Evolutionary conservation across 64 coral and sea anemone species (phyloP).

Genomic region (Orbicella faveolata): DNA sequence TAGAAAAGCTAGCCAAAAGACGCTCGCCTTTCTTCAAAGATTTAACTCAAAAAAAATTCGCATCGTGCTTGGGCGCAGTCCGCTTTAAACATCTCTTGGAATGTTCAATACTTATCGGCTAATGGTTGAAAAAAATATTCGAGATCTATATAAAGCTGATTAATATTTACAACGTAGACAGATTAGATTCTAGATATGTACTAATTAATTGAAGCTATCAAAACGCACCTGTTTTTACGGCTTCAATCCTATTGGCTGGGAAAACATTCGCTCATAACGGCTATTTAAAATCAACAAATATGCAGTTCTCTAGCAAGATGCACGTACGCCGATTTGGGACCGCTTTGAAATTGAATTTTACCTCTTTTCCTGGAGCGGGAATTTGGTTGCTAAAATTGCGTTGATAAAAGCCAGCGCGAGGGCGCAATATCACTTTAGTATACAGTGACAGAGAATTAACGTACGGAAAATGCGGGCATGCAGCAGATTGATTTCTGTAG

Average conservation of each 20-base stretch:
- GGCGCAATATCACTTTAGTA: conserved; percentile 24
- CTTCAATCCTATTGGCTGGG: not conserved
- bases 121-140: not conserved
- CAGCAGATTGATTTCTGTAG: not conserved
- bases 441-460: conserved; percentile 22
- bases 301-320: not conserved
- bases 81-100: not conserved
- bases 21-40: not conserved
- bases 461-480: not conserved
- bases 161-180: not conserved
- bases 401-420: not conserved
- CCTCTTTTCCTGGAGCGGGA: not conserved
- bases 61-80: not conserved
- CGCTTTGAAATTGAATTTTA: not conserved
- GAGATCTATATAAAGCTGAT: not conserved
- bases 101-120: not conserved
- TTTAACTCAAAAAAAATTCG: not conserved
- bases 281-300: conserved; percentile 21
- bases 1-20: not conserved
- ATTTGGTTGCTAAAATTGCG: not conserved
- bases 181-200: not conserved
- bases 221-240: not conserved
- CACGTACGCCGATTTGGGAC: not conserved
- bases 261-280: not conserved
- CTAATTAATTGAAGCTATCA: conserved; percentile 32